phyloP scores from a whole-genome alignment of 2,113 vertebrate genomes.

The Beaufortia kweichowensis region DNA sequence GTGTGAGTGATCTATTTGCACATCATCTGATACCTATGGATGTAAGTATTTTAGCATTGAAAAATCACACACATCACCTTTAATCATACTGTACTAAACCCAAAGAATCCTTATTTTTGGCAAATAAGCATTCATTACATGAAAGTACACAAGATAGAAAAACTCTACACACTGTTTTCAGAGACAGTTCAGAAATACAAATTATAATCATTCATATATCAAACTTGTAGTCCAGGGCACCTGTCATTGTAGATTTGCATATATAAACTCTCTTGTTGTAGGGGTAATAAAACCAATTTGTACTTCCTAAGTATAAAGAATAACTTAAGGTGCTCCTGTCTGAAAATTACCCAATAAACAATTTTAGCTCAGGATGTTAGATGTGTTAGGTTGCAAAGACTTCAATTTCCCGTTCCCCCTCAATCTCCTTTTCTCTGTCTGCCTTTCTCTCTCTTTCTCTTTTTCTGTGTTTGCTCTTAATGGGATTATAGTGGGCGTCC shows the following conservation, averaged over 20 bases:
- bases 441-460: slow-evolving; percentile 38
- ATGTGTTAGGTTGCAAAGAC: slow-evolving; percentile 61
- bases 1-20: too few relatives aligned
- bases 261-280: background rate
- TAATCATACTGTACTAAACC: background rate
- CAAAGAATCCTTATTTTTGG: background rate
- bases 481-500: slow-evolving; percentile 48
- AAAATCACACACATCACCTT: slow-evolving; percentile 17
- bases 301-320: too few relatives aligned
- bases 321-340: background rate
- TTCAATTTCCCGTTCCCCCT: slow-evolving; percentile 61
- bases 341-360: slow-evolving; percentile 10
- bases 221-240: background rate
- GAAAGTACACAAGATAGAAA: background rate
- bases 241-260: background rate
- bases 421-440: slow-evolving; percentile 15
- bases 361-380: slow-evolving; percentile 13
- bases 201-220: background rate
- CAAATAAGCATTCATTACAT: background rate
- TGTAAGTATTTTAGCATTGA: too few relatives aligned
- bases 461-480: slow-evolving; percentile 50
- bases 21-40: too few relatives aligned
- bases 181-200: background rate
- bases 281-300: background rate
- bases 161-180: background rate